These are phyloP conservation scores for Prinia subflava DNA, from an alignment of 2,113 vertebrate genomes.

Conservation along the genomic window DNA sequence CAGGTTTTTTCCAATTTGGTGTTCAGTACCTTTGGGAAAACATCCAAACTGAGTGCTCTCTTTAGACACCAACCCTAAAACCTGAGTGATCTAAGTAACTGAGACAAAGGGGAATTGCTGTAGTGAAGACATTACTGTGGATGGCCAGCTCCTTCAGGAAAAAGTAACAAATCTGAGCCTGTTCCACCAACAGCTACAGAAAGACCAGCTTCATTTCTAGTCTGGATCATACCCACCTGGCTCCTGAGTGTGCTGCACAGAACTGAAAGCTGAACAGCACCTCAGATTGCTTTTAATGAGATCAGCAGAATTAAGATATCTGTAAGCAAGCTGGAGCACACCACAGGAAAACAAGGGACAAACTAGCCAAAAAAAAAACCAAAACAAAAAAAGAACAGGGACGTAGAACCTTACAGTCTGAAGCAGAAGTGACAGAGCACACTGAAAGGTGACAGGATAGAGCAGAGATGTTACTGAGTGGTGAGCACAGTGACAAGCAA, in stretches of 20 bases:
- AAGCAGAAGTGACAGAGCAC: neutral
- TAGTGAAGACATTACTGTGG: neutral
- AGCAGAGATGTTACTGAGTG: neutral
- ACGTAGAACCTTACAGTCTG: too few species aligned
- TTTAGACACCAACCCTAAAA: neutral
- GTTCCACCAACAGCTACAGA: neutral
- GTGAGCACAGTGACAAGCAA: neutral
- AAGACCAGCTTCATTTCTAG: neutral
- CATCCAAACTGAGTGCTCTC: neutral
- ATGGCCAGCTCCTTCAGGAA: neutral
- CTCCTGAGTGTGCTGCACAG: neutral
- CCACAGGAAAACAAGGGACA: neutral
- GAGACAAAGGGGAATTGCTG: neutral
- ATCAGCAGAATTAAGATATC: neutral
- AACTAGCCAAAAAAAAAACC: neutral
- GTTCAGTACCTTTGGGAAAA: neutral
- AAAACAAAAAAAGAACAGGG: neutral
- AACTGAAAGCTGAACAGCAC: neutral
- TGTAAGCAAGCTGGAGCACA: neutral
- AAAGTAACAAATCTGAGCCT: neutral
- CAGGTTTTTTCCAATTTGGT: rapidly evolving
- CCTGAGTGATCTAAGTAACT: neutral
- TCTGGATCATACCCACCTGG: neutral
- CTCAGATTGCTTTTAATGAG: neutral
- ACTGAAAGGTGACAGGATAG: neutral